Evolutionary conservation across 2,888 invertebrate genomes (phyloP).

Genomic region (Catocala fraxini): DNA sequence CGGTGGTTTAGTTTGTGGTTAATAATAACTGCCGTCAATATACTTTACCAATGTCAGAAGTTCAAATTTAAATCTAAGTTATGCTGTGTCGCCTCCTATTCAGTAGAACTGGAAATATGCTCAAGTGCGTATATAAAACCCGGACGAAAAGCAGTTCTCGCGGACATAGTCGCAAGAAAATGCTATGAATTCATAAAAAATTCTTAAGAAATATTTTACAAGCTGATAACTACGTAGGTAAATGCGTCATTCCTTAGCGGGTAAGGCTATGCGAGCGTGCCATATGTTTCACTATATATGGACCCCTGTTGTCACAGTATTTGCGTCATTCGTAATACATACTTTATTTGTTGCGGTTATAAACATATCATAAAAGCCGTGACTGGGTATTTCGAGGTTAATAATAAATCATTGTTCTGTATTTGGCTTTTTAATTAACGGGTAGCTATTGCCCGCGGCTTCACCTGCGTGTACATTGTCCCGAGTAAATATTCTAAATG

Average conservation of each 20-base stretch:
- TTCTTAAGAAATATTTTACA: slow-evolving; percentile 2
- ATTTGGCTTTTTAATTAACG: background rate
- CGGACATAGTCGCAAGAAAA: background rate
- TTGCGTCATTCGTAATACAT: slow-evolving; percentile 12
- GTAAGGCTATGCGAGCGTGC: slow-evolving; percentile 16
- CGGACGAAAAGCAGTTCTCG: background rate
- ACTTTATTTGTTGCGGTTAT: slow-evolving; percentile 9
- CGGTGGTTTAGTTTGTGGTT: no score
- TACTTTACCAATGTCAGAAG: no score
- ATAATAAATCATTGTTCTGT: background rate
- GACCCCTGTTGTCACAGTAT: slow-evolving; percentile 7
- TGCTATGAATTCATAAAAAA: slow-evolving; percentile 6
- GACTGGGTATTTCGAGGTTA: background rate
- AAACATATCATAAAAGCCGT: background rate
- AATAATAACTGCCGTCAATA: no score
- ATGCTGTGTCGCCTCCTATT: no score
- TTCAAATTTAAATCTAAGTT: no score
- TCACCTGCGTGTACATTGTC: no score
- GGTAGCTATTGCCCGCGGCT: no score
- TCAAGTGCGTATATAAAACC: no score
- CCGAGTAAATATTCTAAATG: no score
- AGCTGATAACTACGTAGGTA: slow-evolving; percentile 6
- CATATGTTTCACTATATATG: slow-evolving; percentile 31
- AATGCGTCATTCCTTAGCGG: slow-evolving; percentile 23
- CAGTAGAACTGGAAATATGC: no score